Evolutionary conservation across 1,140 invertebrate species (phyloP).

Genomic region (Oscheius sp.): DNA sequence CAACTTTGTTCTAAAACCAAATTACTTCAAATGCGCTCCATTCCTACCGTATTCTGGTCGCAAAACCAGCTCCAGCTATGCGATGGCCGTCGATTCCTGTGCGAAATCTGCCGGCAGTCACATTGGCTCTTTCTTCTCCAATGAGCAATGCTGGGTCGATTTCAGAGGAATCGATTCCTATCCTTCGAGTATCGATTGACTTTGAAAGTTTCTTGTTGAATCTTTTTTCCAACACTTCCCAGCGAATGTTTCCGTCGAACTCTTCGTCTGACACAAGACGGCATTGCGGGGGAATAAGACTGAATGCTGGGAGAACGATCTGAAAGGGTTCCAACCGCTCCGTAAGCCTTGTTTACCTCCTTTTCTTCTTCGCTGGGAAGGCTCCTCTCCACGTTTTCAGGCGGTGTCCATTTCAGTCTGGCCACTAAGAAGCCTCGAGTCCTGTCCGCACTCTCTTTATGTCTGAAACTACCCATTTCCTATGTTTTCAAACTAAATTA

Average conservation of each 20-base stretch:
- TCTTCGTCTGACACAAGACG: background rate
- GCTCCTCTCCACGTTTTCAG: background rate
- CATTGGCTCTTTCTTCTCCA: background rate
- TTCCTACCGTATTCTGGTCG: background rate
- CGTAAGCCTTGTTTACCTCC: background rate
- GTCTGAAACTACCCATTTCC: background rate
- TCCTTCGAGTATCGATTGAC: background rate
- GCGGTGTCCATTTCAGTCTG: background rate
- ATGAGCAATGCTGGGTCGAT: background rate
- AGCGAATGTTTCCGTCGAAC: background rate
- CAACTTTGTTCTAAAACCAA: background rate
- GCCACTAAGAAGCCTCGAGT: background rate
- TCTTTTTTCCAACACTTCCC: background rate
- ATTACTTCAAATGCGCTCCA: background rate
- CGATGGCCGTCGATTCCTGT: constrained; percentile 2
- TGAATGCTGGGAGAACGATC: background rate
- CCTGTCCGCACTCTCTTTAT: background rate
- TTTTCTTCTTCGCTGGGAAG: no score
- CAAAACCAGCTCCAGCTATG: background rate
- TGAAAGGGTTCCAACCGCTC: background rate
- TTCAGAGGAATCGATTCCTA: background rate
- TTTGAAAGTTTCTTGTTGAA: background rate
- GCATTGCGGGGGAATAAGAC: background rate
- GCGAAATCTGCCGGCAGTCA: background rate
- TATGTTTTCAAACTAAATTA: background rate